These are phyloP conservation scores for Poeciliopsis occidentalis DNA, from an alignment of 2,113 vertebrate genomes.

Conservation along the genomic window DNA sequence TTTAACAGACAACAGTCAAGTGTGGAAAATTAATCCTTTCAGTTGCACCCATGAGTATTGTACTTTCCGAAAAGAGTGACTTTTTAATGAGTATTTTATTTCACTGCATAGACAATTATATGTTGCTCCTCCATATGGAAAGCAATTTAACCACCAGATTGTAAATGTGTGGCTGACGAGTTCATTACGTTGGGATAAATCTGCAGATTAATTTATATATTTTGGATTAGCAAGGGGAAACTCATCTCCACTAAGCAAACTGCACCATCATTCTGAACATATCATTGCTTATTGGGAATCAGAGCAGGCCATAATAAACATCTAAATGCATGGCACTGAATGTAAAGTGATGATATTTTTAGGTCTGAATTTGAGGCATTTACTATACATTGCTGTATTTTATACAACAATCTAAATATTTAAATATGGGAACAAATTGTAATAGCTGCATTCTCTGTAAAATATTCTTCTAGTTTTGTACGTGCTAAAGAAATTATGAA, in stretches of 20 bases:
- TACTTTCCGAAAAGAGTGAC: background rate
- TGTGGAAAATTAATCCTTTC: background rate
- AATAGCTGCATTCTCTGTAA: conserved; percentile 7
- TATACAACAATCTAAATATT: conserved; percentile 17
- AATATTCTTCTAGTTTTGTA: conserved; percentile 28
- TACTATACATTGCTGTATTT: conserved; percentile 1
- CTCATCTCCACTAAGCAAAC: background rate
- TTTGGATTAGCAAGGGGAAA: conserved; percentile 20
- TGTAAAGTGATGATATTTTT: conserved; percentile 21
- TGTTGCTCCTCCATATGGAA: conserved; percentile 6
- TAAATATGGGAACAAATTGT: background rate
- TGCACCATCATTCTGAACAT: conserved; percentile 17
- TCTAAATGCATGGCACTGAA: conserved; percentile 50
- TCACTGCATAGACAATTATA: background rate
- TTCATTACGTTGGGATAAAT: conserved; percentile 2
- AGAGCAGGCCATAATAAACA: conserved; percentile 23
- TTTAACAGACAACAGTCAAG: background rate
- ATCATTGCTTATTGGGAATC: conserved; percentile 16
- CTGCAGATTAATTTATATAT: conserved; percentile 16
- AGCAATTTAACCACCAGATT: background rate
- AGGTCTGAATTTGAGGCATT: background rate
- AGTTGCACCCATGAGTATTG: background rate
- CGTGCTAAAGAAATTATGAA: conserved; percentile 15
- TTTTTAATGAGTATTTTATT: background rate
- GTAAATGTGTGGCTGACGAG: conserved; percentile 12